Conservation (phyloP, 2,113 vertebrate genomes). For the Poeciliopsis retropinna region DNA sequence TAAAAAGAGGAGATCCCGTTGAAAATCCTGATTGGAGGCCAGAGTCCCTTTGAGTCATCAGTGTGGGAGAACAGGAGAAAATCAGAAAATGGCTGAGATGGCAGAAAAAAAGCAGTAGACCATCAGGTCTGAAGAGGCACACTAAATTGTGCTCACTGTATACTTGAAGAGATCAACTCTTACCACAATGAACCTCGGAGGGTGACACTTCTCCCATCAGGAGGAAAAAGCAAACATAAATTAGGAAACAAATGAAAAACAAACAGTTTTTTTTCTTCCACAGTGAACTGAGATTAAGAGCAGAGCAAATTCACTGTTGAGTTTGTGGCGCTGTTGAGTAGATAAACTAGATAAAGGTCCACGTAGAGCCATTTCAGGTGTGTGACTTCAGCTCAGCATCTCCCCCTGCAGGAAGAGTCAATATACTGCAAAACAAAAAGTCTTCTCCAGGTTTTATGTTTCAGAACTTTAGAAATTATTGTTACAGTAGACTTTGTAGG, state of each 20-base stretch:
- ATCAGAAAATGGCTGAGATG: too few species aligned
- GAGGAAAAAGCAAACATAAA: conserved; percentile 19
- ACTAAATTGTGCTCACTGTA: conserved; percentile 16
- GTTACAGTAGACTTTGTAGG: neutral
- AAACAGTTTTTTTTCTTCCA: conserved; percentile 39
- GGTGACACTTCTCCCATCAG: neutral
- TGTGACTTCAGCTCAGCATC: neutral
- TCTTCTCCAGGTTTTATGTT: conserved; percentile 2
- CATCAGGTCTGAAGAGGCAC: neutral
- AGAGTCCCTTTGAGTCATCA: neutral
- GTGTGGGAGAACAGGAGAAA: neutral
- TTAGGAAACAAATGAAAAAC: conserved; percentile 32
- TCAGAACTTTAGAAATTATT: neutral
- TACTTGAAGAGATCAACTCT: conserved; percentile 55
- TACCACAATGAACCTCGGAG: neutral
- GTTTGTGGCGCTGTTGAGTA: conserved; percentile 29
- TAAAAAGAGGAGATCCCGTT: neutral
- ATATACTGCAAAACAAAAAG: neutral
- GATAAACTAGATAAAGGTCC: conserved; percentile 10
- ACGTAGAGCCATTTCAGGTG: neutral
- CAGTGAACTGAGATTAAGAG: conserved; percentile 38
- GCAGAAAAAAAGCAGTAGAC: neutral
- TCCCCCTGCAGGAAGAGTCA: conserved; percentile 2
- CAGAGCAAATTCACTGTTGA: conserved; percentile 25
- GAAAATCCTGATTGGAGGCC: neutral